Evolutionary conservation across 2,888 invertebrate genomes (phyloP).

Genomic region (Leucophora obtusa): DNA sequence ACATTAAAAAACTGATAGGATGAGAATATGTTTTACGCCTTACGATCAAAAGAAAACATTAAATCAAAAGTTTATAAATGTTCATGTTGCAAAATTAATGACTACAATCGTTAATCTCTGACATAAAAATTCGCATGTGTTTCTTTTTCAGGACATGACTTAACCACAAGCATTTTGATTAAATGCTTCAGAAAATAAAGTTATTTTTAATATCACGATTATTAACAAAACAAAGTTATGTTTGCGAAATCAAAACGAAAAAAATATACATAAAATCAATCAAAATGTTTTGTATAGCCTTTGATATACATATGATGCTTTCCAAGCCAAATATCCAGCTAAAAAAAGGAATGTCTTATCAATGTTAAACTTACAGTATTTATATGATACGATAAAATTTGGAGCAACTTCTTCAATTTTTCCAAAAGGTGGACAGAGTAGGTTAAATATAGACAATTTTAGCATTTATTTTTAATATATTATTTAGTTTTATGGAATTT

Average conservation of each 20-base stretch:
- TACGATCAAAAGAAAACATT: constrained; percentile 16
- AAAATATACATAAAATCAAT: too few species aligned
- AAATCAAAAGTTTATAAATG: constrained; percentile 9
- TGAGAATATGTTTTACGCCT: not conserved
- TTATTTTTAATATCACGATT: constrained; percentile 18
- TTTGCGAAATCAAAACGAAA: not conserved
- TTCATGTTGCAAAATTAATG: constrained; percentile 65
- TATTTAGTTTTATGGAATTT: too few species aligned
- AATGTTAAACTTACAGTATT: too few species aligned
- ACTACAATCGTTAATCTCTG: constrained; percentile 75
- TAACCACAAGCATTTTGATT: constrained; percentile 67
- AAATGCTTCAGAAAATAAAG: constrained; percentile 59
- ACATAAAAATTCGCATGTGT: constrained; percentile 67
- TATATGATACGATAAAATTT: too few species aligned
- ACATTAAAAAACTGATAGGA: not conserved
- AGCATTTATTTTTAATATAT: too few species aligned
- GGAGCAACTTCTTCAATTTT: too few species aligned
- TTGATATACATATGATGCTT: too few species aligned
- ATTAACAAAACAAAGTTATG: not conserved
- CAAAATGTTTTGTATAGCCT: too few species aligned
- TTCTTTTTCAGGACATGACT: not conserved
- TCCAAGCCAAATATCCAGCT: too few species aligned
- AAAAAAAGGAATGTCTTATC: too few species aligned
- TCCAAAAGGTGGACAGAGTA: too few species aligned
- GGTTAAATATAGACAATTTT: too few species aligned